Evolutionary conservation across 2,888 invertebrate species (phyloP).

Genomic region (Amiota minor): DNA sequence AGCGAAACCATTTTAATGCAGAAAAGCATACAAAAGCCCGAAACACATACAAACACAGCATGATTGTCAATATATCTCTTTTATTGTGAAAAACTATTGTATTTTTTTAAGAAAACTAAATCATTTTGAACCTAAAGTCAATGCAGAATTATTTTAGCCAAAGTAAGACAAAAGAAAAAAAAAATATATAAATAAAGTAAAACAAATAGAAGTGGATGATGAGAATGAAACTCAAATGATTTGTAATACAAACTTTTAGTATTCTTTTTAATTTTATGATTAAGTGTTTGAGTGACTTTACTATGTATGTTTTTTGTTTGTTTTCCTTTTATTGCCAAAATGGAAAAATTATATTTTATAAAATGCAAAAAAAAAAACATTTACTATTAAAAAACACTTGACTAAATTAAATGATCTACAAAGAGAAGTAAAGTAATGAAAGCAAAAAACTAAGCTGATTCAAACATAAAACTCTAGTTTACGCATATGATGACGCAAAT

Average conservation of each 20-base stretch:
- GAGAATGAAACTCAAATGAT: no score
- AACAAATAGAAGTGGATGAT: no score
- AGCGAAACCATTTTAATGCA: constrained; percentile 42
- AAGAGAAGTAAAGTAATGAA: background rate
- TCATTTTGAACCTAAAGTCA: no score
- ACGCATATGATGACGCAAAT: constrained; percentile 32
- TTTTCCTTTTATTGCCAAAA: background rate
- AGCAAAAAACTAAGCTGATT: constrained; percentile 42
- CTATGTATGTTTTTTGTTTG: background rate
- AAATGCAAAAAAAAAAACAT: background rate
- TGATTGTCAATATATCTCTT: no score
- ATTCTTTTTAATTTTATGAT: no score
- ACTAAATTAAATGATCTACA: background rate
- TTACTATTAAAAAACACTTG: background rate
- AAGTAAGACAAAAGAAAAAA: no score
- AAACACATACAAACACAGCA: background rate
- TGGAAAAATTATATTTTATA: no score
- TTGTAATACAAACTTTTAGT: no score
- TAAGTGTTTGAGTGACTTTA: background rate
- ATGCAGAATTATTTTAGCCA: no score
- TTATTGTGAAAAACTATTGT: no score
- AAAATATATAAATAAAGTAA: no score
- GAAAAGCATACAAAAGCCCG: constrained; percentile 24
- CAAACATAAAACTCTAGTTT: constrained; percentile 49
- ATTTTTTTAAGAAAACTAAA: no score